Conservation (phyloP, 2,797 vertebrate genomes). For the Emys orbicularis region DNA sequence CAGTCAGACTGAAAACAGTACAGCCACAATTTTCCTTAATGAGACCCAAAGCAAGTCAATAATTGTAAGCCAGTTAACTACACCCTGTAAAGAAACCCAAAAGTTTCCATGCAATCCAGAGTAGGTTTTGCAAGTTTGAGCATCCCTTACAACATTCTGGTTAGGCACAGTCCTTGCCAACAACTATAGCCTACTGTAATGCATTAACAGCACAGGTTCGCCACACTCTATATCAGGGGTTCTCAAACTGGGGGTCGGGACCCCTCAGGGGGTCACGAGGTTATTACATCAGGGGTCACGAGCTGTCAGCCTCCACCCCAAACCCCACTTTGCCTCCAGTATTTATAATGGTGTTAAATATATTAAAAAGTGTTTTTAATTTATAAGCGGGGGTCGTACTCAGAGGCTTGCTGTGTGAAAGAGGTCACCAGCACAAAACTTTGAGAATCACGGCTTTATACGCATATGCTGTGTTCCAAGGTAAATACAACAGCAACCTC, state of each 20-base stretch:
- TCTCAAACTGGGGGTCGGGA: too few relatives aligned
- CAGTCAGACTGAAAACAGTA: neutral
- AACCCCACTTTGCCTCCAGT: too few relatives aligned
- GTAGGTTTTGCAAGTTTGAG: neutral
- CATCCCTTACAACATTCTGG: neutral
- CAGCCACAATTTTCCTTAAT: neutral
- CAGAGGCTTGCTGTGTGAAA: too few relatives aligned
- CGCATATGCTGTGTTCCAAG: neutral
- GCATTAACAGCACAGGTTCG: neutral
- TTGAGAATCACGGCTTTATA: too few relatives aligned
- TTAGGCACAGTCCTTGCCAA: neutral
- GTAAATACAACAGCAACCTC: neutral
- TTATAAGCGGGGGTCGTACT: too few relatives aligned
- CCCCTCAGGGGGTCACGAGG: too few relatives aligned
- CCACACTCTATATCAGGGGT: neutral
- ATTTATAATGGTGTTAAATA: too few relatives aligned
- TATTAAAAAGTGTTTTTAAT: too few relatives aligned
- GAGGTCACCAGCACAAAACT: too few relatives aligned
- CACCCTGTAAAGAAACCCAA: neutral
- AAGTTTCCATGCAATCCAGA: neutral
- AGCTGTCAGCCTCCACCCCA: too few relatives aligned
- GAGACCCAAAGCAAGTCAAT: neutral
- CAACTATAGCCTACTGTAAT: neutral
- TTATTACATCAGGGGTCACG: too few relatives aligned
- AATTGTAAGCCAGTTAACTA: conserved; percentile 10